Evolutionary conservation across 2,113 vertebrate genomes (phyloP).

Genomic region (Thermophis baileyi): DNA sequence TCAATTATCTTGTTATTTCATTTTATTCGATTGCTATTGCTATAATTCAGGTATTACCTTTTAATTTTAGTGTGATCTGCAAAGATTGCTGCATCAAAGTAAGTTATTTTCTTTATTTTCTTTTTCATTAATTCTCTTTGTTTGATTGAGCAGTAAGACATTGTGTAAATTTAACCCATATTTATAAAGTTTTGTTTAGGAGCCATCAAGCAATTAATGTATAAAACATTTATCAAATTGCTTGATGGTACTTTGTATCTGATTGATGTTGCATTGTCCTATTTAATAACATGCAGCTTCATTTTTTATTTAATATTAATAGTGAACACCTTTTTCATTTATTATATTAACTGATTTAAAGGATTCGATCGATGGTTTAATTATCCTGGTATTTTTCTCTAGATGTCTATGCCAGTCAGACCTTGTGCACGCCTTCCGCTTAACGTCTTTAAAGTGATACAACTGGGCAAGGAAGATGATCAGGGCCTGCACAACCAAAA

Average conservation of each 20-base stretch:
- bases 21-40: background rate
- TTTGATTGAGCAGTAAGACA: background rate
- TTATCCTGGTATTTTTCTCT: slow-evolving; percentile 15
- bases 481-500: slow-evolving; percentile 41
- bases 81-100: slow-evolving; percentile 62
- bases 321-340: background rate
- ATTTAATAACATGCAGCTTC: background rate
- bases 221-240: background rate
- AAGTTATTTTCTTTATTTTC: slow-evolving; percentile 24
- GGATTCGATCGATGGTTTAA: slow-evolving; percentile 7
- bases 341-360: background rate
- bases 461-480: slow-evolving; percentile 48
- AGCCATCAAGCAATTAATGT: background rate
- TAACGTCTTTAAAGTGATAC: slow-evolving; percentile 54
- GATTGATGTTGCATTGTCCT: background rate
- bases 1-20: background rate
- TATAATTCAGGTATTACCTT: background rate
- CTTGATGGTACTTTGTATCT: background rate
- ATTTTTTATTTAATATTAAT: background rate
- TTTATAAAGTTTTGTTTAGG: background rate
- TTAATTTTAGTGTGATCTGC: slow-evolving; percentile 57
- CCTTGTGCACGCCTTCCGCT: slow-evolving; percentile 59
- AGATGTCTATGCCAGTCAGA: slow-evolving; percentile 67
- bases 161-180: background rate
- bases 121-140: background rate